Conservation (phyloP, 2,113 vertebrate species). For the Tetraodon nigroviridis region DNA sequence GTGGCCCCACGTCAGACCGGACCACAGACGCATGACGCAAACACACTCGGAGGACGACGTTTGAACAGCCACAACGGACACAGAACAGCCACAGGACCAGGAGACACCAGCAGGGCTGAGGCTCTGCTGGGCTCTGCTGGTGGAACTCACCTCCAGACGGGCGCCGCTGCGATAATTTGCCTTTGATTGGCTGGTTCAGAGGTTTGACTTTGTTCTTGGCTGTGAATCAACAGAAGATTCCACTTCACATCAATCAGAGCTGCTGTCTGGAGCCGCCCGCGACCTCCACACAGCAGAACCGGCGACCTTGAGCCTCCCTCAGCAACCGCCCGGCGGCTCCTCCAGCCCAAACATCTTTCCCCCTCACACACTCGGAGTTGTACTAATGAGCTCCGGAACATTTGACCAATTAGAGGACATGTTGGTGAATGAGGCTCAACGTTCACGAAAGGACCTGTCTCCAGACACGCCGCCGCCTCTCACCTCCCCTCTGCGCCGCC, state of each 20-base stretch:
- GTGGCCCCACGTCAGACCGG: slow-evolving; percentile 21
- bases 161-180: slow-evolving; percentile 2
- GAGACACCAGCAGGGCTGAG: not conserved
- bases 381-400: too few species aligned
- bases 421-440: too few species aligned
- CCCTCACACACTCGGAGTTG: too few species aligned
- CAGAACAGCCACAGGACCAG: not conserved
- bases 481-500: slow-evolving; percentile 54
- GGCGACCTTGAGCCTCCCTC: too few species aligned
- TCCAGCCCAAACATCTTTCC: too few species aligned
- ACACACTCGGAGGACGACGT: slow-evolving; percentile 20
- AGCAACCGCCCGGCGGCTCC: too few species aligned
- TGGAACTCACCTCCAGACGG: slow-evolving; percentile 50
- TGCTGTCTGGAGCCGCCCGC: too few species aligned
- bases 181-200: slow-evolving; percentile 30
- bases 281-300: too few species aligned
- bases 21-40: slow-evolving; percentile 37
- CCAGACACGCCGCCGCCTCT: slow-evolving; percentile 3
- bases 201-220: slow-evolving; percentile 59
- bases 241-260: not conserved
- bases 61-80: not conserved
- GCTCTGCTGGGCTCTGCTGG: not conserved
- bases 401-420: too few species aligned
- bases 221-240: slow-evolving; percentile 50
- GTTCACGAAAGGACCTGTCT: too few species aligned